Conservation (phyloP, 2,888 invertebrate genomes). For the Loripinus fragilis region DNA sequence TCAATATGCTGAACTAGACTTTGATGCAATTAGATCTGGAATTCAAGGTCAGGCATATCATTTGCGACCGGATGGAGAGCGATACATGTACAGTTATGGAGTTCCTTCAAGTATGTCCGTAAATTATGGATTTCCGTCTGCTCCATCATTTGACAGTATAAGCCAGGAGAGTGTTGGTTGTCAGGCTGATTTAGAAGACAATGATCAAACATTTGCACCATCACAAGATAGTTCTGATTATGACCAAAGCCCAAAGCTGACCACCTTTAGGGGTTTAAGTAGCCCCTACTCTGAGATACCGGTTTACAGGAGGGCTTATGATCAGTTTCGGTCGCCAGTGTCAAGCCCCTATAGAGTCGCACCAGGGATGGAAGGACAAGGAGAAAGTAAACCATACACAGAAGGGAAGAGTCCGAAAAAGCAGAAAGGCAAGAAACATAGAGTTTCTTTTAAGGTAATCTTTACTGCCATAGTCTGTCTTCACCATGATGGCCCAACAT, state of each 20-base stretch:
- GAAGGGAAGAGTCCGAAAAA: conserved; percentile 38
- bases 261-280: background rate
- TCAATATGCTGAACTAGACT: background rate
- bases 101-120: background rate
- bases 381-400: background rate
- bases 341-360: background rate
- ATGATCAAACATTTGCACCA: background rate
- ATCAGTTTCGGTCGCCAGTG: background rate
- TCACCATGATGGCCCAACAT: too few species aligned
- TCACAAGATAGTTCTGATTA: background rate
- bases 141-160: background rate
- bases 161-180: conserved; percentile 3
- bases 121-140: background rate
- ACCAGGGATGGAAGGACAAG: background rate
- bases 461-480: too few species aligned
- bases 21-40: background rate
- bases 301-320: conserved; percentile 10
- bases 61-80: background rate
- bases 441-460: conserved; percentile 55
- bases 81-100: background rate
- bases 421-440: conserved; percentile 52
- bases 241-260: background rate
- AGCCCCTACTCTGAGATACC: conserved; percentile 13
- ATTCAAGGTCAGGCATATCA: background rate
- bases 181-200: background rate